Base-by-base conservation (phyloP, 1,140 invertebrate species). In the Scaptomyza pallida region DNA sequence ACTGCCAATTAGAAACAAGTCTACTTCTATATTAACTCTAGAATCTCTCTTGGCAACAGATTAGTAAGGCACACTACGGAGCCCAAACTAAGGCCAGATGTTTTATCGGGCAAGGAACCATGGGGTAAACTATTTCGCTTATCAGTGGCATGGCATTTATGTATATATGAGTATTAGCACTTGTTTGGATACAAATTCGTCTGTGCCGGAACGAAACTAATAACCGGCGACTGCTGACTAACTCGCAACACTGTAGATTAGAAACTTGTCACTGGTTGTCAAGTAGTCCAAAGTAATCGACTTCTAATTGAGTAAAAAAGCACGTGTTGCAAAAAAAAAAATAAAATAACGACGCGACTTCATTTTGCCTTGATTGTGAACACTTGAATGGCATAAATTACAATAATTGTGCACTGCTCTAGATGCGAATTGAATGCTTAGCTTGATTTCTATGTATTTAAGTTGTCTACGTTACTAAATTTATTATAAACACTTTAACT, bases 61-160 rank as follows among this genome's bases (percentile, higher is more conserved):
- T 6, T 6, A 5, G 9, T 6, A 26, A 4, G 2, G 0, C 26
- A 30, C 26, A 30, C 26, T 9, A 9, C 26, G 9, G 9, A 63
- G 26, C 2, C 6, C 1, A 15, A 35, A 17, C 41, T 21, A n/a
- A 51, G 19, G 17, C 30, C 48, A 47, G 15, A 35, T 21, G 10
- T 51, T 51, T 37, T 60, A 23, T 50, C 30, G 57, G 16, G 13
- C 56, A 16, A 10, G 5, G 3, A 62, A 33, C 60, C 30, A 33
- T 57, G 13, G 21, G 4, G 21, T 21, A 13, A 30, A 21, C 16
- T 45, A 33, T 57, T 21, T 19, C 37, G 41, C 79, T 85, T 82
- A 82, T 82, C 79, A 72, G 45, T 51, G 40, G 26, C 71, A 48
- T 50, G 72, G 71, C 72, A 63, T 71, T 65, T 68, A 68, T 79